Conservation (phyloP, 2,797 vertebrate species). For the Cuculus canorus region DNA sequence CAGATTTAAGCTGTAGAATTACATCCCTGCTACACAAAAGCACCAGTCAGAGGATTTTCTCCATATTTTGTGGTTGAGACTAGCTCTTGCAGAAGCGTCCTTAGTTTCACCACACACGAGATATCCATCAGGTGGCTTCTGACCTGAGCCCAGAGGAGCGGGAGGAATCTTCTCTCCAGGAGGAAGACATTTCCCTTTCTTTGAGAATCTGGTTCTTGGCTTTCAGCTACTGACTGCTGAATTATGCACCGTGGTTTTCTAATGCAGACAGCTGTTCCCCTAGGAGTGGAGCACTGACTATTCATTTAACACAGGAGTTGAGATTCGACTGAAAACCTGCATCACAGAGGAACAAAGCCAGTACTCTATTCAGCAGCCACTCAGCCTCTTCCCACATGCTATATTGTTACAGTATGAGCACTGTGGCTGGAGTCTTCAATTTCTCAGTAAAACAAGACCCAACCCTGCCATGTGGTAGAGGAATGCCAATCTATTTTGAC, state of each 20-base stretch:
- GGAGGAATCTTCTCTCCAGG: background rate
- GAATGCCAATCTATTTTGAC: constrained; percentile 49
- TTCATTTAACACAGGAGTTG: constrained; percentile 16
- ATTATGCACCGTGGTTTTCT: constrained; percentile 22
- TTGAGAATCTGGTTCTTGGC: constrained; percentile 9
- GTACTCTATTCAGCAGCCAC: constrained; percentile 12
- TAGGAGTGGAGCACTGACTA: constrained; percentile 1
- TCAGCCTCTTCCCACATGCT: constrained; percentile 6
- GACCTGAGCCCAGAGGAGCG: background rate
- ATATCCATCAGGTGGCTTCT: background rate
- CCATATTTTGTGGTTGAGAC: background rate
- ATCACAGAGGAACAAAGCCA: constrained; percentile 52
- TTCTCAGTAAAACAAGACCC: constrained; percentile 45
- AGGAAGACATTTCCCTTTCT: constrained; percentile 35
- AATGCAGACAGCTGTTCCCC: constrained; percentile 2
- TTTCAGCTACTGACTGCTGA: constrained; percentile 42
- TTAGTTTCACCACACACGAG: background rate
- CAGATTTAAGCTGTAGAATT: background rate
- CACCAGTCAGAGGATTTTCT: background rate
- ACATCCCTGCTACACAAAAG: background rate
- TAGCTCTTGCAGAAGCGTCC: constrained; percentile 7
- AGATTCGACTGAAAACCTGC: constrained; percentile 31
- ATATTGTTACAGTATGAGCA: constrained; percentile 11
- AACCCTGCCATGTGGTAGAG: background rate
- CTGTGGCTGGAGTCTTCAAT: constrained; percentile 26